phyloP scores from a whole-genome alignment of 2,888 invertebrate genomes.

The Caenorhabditis virilis region DNA sequence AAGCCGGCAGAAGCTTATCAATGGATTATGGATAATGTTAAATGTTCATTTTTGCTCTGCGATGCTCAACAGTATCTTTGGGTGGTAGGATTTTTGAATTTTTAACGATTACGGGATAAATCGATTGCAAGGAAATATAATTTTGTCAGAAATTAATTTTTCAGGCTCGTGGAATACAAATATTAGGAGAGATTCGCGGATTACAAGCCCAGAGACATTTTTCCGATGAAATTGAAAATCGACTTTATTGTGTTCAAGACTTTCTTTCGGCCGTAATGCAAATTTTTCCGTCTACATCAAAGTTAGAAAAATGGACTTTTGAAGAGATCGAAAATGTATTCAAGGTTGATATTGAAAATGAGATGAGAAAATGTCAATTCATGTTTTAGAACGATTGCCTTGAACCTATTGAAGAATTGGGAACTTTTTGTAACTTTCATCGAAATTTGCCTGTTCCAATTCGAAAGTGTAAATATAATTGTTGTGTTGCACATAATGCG shows the following conservation, averaged over 20 bases:
- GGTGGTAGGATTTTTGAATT: conserved; percentile 2
- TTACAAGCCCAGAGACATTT: not conserved
- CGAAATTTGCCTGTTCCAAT: not conserved
- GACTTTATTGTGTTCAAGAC: conserved; percentile 8
- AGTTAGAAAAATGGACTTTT: not conserved
- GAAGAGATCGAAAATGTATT: not conserved
- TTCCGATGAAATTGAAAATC: not conserved
- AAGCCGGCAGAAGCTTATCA: conserved; percentile 2
- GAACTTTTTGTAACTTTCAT: conserved; percentile 1
- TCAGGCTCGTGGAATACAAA: conserved; percentile 8
- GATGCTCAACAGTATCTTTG: conserved; percentile 6
- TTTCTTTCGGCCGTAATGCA: conserved; percentile 2
- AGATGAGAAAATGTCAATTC: not conserved
- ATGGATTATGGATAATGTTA: not conserved
- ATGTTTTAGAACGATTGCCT: not conserved
- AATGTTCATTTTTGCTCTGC: not conserved
- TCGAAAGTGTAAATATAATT: not conserved
- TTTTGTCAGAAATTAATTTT: not conserved
- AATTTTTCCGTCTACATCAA: not conserved
- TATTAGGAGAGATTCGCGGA: conserved; percentile 5
- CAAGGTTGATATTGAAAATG: not conserved
- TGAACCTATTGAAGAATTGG: not conserved
- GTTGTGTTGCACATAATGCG: not conserved
- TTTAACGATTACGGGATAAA: not conserved
- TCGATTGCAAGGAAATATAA: not conserved